These are phyloP conservation scores for Morpho helenor DNA, from an alignment of 2,888 invertebrate species.

Conservation along the genomic window DNA sequence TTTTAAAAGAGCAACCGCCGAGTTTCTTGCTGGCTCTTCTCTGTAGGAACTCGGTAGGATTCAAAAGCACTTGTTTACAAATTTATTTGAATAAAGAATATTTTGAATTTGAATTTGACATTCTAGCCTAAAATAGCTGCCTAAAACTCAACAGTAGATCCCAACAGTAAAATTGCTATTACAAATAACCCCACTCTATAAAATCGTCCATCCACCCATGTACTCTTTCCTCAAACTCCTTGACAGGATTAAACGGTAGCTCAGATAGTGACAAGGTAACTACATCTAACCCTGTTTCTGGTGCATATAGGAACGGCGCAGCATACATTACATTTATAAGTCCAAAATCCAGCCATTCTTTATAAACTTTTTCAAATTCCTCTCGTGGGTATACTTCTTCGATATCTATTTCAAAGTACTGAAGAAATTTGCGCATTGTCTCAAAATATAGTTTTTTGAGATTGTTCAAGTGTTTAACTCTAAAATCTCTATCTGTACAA, in stretches of 20 bases:
- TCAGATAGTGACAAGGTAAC: conserved; percentile 25
- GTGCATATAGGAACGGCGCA: conserved; percentile 40
- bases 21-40: too few species aligned
- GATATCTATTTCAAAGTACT: conserved; percentile 40
- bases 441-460: conserved; percentile 44
- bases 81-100: too few species aligned
- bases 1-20: too few species aligned
- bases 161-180: neutral
- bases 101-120: too few species aligned
- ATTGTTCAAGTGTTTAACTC: conserved; percentile 36
- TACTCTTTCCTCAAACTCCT: conserved; percentile 33
- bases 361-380: conserved; percentile 38
- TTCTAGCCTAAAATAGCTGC: too few species aligned
- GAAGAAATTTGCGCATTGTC: conserved; percentile 35
- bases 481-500: conserved; percentile 41
- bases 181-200: conserved; percentile 28
- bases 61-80: too few species aligned
- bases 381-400: conserved; percentile 36
- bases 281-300: conserved; percentile 37
- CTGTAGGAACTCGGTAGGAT: too few species aligned
- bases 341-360: conserved; percentile 42
- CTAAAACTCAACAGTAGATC: too few species aligned
- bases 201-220: conserved; percentile 39
- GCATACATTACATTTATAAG: conserved; percentile 33
- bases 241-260: conserved; percentile 32